phyloP scores from a whole-genome alignment of 1,140 invertebrate species.

The Mamestra configurata region DNA sequence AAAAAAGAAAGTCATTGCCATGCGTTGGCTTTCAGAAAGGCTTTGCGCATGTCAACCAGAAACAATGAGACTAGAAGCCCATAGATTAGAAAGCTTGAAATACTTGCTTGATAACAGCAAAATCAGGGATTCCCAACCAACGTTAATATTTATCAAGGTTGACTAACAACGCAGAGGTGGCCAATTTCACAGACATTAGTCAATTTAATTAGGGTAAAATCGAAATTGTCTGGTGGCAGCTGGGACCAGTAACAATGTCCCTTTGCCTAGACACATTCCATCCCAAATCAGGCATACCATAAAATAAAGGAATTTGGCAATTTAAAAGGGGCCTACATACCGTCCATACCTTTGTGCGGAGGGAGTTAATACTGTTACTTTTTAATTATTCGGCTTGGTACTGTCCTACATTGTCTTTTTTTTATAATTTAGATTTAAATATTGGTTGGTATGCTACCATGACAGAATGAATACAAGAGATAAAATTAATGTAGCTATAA shows the following conservation, averaged over 20 bases:
- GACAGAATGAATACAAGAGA: no score
- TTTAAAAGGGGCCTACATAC: conserved; percentile 16
- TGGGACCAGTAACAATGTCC: not conserved
- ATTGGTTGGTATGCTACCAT: no score
- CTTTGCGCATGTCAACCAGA: no score
- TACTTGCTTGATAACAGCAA: no score
- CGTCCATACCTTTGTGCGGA: not conserved
- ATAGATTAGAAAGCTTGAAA: no score
- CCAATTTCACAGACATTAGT: not conserved
- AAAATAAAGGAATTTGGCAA: conserved; percentile 43
- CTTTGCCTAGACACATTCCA: conserved; percentile 19
- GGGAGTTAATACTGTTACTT: not conserved
- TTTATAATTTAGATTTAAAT: no score
- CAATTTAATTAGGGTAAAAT: conserved; percentile 12
- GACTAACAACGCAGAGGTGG: not conserved
- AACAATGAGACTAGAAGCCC: no score
- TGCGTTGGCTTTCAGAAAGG: no score
- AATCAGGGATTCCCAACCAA: not conserved
- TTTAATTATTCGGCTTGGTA: not conserved
- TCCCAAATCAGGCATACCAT: conserved; percentile 33
- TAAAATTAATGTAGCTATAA: no score
- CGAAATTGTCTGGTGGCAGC: conserved; percentile 7
- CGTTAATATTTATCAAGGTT: not conserved
- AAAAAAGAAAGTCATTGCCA: no score
- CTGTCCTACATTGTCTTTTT: no score